Percentiles rank a stretch among this genome's conserved stretches.
These are phyloP conservation scores for Toxostoma redivivum DNA, from an alignment of 2,113 vertebrate genomes.

Conservation along the genomic window DNA sequence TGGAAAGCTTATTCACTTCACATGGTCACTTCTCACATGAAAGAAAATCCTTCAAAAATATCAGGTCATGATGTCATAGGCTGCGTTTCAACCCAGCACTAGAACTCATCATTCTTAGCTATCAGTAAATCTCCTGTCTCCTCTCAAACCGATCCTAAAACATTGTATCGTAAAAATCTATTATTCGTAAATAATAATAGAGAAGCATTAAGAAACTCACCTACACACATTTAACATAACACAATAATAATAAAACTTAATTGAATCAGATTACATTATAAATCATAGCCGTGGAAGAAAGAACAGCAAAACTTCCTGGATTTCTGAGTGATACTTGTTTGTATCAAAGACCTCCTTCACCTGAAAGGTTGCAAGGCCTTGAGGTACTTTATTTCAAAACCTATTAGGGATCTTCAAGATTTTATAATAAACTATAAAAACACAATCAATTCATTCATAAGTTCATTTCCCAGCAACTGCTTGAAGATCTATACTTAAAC, in stretches of 20 bases:
- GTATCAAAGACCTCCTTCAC: not conserved
- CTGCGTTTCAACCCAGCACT: not conserved
- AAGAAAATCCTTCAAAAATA: not conserved
- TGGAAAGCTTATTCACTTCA: not conserved
- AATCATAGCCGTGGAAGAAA: not conserved
- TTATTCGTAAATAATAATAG: not conserved
- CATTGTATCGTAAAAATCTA: not conserved
- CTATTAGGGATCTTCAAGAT: not conserved
- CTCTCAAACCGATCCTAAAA: not conserved
- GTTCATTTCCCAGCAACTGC: not conserved
- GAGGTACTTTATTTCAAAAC: not conserved
- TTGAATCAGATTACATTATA: not conserved
- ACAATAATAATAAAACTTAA: not conserved
- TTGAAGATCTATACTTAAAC: not conserved
- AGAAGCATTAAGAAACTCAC: not conserved
- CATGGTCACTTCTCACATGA: not conserved
- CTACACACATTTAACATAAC: not conserved
- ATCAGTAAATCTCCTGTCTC: not conserved
- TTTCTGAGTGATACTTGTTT: not conserved
- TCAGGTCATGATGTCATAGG: not conserved
- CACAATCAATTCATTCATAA: not conserved
- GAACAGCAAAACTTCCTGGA: not conserved
- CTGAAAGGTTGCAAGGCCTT: not conserved
- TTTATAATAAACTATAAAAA: not conserved
- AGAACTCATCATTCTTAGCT: not conserved